Conservation (phyloP, 2,113 vertebrate genomes). For the Corythornis vintsioides region DNA sequence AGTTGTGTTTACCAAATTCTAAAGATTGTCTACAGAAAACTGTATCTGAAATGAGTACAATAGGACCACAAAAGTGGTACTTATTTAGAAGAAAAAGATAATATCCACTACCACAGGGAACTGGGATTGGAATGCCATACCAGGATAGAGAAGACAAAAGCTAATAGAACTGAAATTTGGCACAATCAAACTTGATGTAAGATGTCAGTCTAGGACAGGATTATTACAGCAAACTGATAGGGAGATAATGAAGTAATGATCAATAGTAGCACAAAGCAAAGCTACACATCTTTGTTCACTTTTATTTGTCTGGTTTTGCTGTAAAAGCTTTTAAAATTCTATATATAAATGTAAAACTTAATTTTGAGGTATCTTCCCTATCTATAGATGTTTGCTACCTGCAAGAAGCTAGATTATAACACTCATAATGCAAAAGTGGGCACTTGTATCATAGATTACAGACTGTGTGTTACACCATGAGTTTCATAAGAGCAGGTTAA, state of each 20-base stretch:
- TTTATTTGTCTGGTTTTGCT: not conserved
- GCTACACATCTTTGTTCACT: rapidly evolving
- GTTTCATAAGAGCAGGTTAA: not conserved
- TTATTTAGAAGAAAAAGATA: not conserved
- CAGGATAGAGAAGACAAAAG: not conserved
- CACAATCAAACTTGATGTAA: not conserved
- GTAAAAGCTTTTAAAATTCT: not conserved
- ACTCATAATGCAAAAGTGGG: not conserved
- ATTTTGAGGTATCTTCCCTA: not conserved
- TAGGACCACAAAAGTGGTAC: not conserved
- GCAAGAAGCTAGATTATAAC: not conserved
- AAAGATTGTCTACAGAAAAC: not conserved
- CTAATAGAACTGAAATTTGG: not conserved
- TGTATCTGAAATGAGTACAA: not conserved
- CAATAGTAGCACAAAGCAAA: not conserved
- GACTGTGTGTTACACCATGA: not conserved
- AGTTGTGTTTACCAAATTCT: not conserved
- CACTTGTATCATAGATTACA: not conserved
- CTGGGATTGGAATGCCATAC: not conserved
- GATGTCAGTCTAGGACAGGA: not conserved
- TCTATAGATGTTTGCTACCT: not conserved
- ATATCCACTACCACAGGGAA: not conserved
- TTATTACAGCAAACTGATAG: not conserved
- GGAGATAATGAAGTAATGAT: not conserved
- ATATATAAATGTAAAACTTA: not conserved